Evolutionary conservation across 1,140 invertebrate species (phyloP).

Genomic region (Capitella teleta): DNA sequence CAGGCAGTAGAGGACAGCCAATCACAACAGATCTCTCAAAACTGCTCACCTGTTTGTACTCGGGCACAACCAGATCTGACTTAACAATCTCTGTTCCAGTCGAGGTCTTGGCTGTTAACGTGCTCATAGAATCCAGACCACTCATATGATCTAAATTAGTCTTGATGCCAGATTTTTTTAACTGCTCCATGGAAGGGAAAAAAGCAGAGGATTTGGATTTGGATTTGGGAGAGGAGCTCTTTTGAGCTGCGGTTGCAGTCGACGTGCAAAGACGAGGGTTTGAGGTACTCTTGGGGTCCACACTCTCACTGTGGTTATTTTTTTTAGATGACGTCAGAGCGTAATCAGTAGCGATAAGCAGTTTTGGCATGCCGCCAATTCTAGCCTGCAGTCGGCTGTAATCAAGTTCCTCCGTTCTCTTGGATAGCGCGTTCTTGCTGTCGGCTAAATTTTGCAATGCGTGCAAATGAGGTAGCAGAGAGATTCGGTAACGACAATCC

Average conservation of each 20-base stretch:
- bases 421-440: conserved; percentile 25
- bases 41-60: conserved; percentile 28
- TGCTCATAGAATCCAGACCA: conserved; percentile 20
- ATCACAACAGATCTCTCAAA: conserved; percentile 24
- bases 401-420: conserved; percentile 23
- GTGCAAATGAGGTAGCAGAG: conserved; percentile 24
- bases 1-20: conserved; percentile 21
- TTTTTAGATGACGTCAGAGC: no score
- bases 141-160: conserved; percentile 18
- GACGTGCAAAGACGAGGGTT: conserved; percentile 27
- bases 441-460: conserved; percentile 23
- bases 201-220: no score
- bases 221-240: no score
- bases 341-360: not conserved
- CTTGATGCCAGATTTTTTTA: no score
- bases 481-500: conserved; percentile 22
- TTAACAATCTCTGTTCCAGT: conserved; percentile 31
- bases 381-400: conserved; percentile 21
- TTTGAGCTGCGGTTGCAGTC: no score
- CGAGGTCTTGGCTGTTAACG: conserved; percentile 24
- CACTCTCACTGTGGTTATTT: not conserved
- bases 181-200: no score
- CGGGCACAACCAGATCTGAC: conserved; percentile 18
- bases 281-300: conserved; percentile 19
- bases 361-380: conserved; percentile 16